Base-by-base conservation (phyloP, 2,113 vertebrate genomes). In the Hipposideros armiger region DNA sequence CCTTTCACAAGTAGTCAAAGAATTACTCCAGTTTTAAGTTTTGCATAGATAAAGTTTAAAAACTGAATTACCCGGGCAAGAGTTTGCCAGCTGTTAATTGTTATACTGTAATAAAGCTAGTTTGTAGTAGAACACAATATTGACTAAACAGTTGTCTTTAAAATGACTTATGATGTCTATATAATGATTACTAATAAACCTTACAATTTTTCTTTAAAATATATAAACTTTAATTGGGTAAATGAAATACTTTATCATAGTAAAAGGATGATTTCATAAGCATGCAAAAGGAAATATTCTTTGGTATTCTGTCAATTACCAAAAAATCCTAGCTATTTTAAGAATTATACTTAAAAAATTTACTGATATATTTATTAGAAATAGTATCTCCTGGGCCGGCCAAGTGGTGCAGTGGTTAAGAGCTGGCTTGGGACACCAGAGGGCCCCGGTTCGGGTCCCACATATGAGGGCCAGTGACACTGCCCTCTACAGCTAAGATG, bases 21-120 rank as follows among this genome's bases (percentile, higher is more conserved):
- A 67, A 81, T 58, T n/a, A 85, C 9, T 74, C 30, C 47, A 72
- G 62, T 72, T 94, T 94, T 85, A 89, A 73, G 13, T 76, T 89
- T 78, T 73, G 6, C 30, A 19, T 69, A 89, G 40, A 90, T 52
- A 85, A 89, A 81, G 58, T 92, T 95, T 85, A 67, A 84, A 74
- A 86, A 67, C 15, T 66, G 40, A 80, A 58, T 67, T 67, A 50
- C 56, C 50, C 58, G 56, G 28, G 28, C 20, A 84, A 76, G 28
- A 81, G n/a, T 86, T 47, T 80, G 73, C 26, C 85, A 92, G 67
- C 52, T 77, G 24, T n/a, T 56, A 54, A 80, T 17, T 70, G 13
- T 76, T 86, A 87, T 36, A 56, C 52, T 76, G n/a, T 60, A 85
- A 90, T 81, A 93, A 86, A 90, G 93, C 26, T 74, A 85, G 50